Evolutionary conservation across 2,888 invertebrate species (phyloP).

Genomic region (Anthoptus insignis): DNA sequence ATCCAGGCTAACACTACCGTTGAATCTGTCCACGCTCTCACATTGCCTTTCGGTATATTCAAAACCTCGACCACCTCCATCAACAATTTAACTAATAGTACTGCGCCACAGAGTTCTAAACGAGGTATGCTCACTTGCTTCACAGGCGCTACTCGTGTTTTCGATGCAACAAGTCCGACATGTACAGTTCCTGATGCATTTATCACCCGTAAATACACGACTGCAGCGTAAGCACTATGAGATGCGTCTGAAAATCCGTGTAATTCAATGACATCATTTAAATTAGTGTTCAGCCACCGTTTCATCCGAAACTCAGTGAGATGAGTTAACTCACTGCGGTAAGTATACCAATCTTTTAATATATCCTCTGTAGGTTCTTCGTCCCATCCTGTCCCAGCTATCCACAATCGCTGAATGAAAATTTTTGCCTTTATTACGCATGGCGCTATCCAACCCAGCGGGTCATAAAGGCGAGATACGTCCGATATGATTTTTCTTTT

Average conservation of each 20-base stretch:
- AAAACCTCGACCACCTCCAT: slow-evolving; percentile 32
- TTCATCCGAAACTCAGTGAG: slow-evolving; percentile 28
- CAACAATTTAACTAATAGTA: slow-evolving; percentile 40
- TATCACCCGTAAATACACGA: slow-evolving; percentile 37
- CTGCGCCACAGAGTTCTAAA: slow-evolving; percentile 47
- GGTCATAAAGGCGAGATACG: slow-evolving; percentile 46
- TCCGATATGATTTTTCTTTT: slow-evolving; percentile 45
- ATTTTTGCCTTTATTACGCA: slow-evolving; percentile 36
- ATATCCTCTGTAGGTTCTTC: slow-evolving; percentile 40
- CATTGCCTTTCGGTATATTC: slow-evolving; percentile 14
- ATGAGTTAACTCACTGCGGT: slow-evolving; percentile 26
- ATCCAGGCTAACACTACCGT: slow-evolving; percentile 42
- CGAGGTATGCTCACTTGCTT: slow-evolving; percentile 36
- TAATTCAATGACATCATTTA: slow-evolving; percentile 26
- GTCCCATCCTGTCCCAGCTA: slow-evolving; percentile 48
- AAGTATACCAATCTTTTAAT: slow-evolving; percentile 38
- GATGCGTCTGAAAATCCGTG: slow-evolving; percentile 46
- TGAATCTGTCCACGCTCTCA: slow-evolving; percentile 45
- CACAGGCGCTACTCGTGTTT: slow-evolving; percentile 35
- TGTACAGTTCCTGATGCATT: slow-evolving; percentile 7
- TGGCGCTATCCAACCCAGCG: slow-evolving; percentile 47
- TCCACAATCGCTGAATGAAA: slow-evolving; percentile 49
- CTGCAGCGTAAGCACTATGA: slow-evolving; percentile 39
- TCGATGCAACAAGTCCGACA: slow-evolving; percentile 34
- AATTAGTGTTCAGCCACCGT: slow-evolving; percentile 26